Base-by-base conservation (phyloP, 2,113 vertebrate genomes). In the Tiliqua scincoides region DNA sequence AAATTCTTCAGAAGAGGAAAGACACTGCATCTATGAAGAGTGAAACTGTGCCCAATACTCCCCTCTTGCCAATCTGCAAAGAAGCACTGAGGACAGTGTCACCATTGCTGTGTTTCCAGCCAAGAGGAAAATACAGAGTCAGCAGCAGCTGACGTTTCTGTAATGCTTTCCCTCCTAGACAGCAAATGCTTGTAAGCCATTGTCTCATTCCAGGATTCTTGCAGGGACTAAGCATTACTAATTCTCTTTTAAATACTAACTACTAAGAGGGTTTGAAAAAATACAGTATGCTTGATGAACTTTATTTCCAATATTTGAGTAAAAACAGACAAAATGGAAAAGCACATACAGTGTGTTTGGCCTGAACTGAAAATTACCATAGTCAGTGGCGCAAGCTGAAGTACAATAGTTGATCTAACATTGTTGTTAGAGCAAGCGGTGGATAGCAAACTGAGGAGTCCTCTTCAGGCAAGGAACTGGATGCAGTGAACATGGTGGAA, bases 1-100 rank as follows among this genome's bases (percentile, higher is more conserved):
- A 7, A 83, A 54, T 78, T 68, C 40, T 93, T 91, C 89, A 91
- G 68, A 0, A 1, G 90, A 85, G 86, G 73, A 85, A 80, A 91
- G 92, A 80, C 84, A 85, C 84, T 93, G 72, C 87, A 72, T 6
- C 84, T 57, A 1, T 40, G 35, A 27, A 91, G 6, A 20, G 61
- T 65, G 27, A 89, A 89, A 85, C 72, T 0, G 86, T 5, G 1
- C 1, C 1, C 57, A 0, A 0, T 4, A 4, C 93, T 70, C 32
- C 54, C 89, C 30, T 43, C 85, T 91, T 81, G 71, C 88, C 67
- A 92, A 91, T 82, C 91, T 91, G 79, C 85, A 93, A 88, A 91
- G 86, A 71, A 83, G 70, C 61, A 90, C 75, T 20, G 15, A 67
- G 83, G 91, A 87, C 32, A 92, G 78, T 30, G 90, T 71, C 62